Evolutionary conservation across 2,797 vertebrate species (phyloP), one percentile per base, ranked within the genome.

Genomic region (Aeoliscus strigatus): DNA sequence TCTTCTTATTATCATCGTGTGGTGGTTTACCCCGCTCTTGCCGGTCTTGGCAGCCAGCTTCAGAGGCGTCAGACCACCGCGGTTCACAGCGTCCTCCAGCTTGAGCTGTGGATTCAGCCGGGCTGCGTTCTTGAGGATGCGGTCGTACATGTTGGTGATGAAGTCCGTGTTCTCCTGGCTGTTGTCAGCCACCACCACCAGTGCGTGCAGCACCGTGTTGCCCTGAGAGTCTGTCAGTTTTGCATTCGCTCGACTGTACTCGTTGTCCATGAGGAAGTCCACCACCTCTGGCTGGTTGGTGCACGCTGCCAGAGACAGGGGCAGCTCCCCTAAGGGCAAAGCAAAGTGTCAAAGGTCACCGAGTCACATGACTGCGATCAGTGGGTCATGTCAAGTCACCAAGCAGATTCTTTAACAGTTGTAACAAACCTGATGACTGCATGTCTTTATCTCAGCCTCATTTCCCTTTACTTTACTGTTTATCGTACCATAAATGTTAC

Each of bases 271-370:
- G 44, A 97, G 89, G 71, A 91, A 94, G 64, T 92, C 87, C 63
- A 95, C 93, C 6, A 96, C 73, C 11, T 89, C 82, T 11, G 89
- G 87, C 79, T 98, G 96, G 86, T 97, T 99, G 55, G 94, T 98
- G 59, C 96, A 97, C 1, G 94, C 93, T 0, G 95, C 95, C 71
- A 98, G 75, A 14, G 93, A 96, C 48, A 99, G 83, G 9, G 94
- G 94, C 47, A 95, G 79, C 80, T 98, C 95, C 18, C 96, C 95
- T 98, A 52, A 1, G 7, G 45, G 39, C 18, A 26, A 23, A 21
- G 35, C 13, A 50, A 5, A 32, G 3, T 14, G 10, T 12, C 4
- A 27, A 13, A 7, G 8, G n/a, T n/a, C n/a, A n/a, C n/a, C n/a
- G n/a, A n/a, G n/a, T n/a, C n/a, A n/a, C n/a, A n/a, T n/a, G n/a